phyloP scores from a whole-genome alignment of 1,140 invertebrate genomes.

The Cecropterus lyciades region DNA sequence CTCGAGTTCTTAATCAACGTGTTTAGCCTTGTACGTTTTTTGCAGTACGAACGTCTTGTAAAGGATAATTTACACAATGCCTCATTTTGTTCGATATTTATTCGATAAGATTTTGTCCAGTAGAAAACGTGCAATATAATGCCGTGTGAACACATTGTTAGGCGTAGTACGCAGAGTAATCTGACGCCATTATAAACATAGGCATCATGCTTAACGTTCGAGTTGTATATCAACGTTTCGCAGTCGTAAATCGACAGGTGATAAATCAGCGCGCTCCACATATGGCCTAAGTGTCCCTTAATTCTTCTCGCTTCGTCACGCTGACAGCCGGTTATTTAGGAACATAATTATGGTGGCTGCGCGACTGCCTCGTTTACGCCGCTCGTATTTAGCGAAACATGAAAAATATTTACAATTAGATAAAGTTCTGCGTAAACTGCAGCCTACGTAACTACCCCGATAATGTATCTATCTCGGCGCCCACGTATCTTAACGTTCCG shows the following conservation, averaged over 20 bases:
- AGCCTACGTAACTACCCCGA: slow-evolving; percentile 35
- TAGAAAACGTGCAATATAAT: too few species aligned
- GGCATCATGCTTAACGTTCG: slow-evolving; percentile 1
- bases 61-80: too few species aligned
- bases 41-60: too few species aligned
- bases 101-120: too few species aligned
- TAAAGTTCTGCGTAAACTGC: slow-evolving; percentile 41
- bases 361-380: slow-evolving; percentile 14
- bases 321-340: slow-evolving; percentile 29
- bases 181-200: slow-evolving; percentile 14
- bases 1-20: too few species aligned
- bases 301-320: slow-evolving; percentile 17
- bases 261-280: slow-evolving; percentile 12
- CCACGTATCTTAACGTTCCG: slow-evolving; percentile 20
- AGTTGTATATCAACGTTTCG: slow-evolving; percentile 7
- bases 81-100: too few species aligned
- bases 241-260: slow-evolving; percentile 11
- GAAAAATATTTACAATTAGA: slow-evolving; percentile 46
- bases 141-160: too few species aligned
- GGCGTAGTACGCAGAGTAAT: slow-evolving; percentile 12
- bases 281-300: not conserved
- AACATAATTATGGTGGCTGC: slow-evolving; percentile 26
- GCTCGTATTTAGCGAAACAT: slow-evolving; percentile 7
- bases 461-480: slow-evolving; percentile 37
- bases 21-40: too few species aligned